Conservation (phyloP, 2,113 vertebrate genomes). For the rabbit (Oryctolagus cuniculus) region mOryCun1.1 NC_091438.1:155069501-155070000, state of each 20-base stretch:
- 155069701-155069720: neutral
- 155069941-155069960: neutral
- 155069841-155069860: conserved; percentile 11
- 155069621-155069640: neutral
- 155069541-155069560: conserved; percentile 16
- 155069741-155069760: neutral
- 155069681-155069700: conserved; percentile 2
- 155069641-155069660: neutral
- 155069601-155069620: neutral
- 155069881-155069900: neutral
- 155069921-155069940: rapidly evolving
- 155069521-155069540: neutral
- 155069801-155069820: conserved; percentile 24
- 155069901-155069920: rapidly evolving
- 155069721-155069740: neutral
- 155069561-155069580: conserved; percentile 72
- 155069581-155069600: conserved; percentile 33
- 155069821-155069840: neutral
- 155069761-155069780: no score
- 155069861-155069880: neutral
- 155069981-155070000: neutral
- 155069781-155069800: neutral
- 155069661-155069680: neutral
- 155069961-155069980: neutral
- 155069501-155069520: neutral